Conservation (phyloP, 2,797 vertebrate genomes). For the Lerista edwardsae region DNA sequence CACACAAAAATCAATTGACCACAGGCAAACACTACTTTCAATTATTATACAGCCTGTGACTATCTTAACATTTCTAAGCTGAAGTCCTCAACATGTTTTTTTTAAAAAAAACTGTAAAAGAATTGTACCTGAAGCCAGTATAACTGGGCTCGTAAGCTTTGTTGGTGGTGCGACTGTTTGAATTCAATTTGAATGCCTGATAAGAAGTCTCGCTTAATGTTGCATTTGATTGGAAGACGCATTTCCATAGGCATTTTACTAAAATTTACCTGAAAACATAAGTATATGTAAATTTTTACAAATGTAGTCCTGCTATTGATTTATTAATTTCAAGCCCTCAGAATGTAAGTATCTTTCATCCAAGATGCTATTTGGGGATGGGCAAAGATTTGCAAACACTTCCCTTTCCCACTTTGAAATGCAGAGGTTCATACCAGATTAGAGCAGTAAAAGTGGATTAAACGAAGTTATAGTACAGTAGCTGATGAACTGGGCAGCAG, state of each 20-base stretch:
- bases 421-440: not conserved
- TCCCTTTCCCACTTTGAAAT: not conserved
- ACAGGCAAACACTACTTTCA: not conserved
- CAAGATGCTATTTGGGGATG: not conserved
- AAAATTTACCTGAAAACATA: conserved; percentile 86
- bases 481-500: too few relatives aligned
- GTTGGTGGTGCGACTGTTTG: conserved; percentile 92
- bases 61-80: not conserved
- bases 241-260: conserved; percentile 85
- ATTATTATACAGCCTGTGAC: too few relatives aligned
- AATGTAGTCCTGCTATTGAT: too few relatives aligned
- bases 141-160: conserved; percentile 90
- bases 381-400: not conserved
- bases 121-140: conserved; percentile 92
- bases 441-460: too few relatives aligned
- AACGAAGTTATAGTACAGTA: too few relatives aligned
- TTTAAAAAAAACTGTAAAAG: fast-evolving
- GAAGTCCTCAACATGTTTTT: not conserved
- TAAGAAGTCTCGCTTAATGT: conserved; percentile 90
- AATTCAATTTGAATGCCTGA: conserved; percentile 93
- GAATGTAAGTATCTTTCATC: not conserved
- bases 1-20: too few relatives aligned
- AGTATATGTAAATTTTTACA: not conserved
- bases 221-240: conserved; percentile 83
- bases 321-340: not conserved